Base-by-base conservation (phyloP, 1,140 invertebrate genomes). In the Anagrus nilaparvatae region DNA sequence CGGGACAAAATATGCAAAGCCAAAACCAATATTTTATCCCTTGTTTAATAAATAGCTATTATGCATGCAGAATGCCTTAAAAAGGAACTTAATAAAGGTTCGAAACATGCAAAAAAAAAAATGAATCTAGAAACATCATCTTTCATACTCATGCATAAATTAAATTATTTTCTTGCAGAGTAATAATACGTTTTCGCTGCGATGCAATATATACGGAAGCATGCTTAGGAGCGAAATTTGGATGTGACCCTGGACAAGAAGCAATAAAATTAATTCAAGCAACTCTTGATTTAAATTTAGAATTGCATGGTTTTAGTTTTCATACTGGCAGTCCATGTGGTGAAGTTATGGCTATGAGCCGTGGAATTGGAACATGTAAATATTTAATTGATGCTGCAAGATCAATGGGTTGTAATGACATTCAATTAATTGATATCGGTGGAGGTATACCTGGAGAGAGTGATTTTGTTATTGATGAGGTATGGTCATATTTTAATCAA, bases 221-320 rank as follows among this genome's bases (percentile, higher is more conserved):
- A 57, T 79, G 79, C 48, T 72, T 98, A 8, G 89, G 93, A 28
- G 76, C 84, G 55, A 98, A 98, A 70, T 98, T 94, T 69, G 95
- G 95, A 8, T 93, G 86, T 61, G 81, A 92, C 58, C 77, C 83
- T 9, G 68, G 78, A 27, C 67, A 72, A 0, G 85, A 94, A 58
- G 89, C 82, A 9, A 74, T 79, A 0, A 62, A 74, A 2, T 69
- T 98, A 17, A 76, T 98, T 20, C 69, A 79, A 40, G 60, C 80
- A 17, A 93, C 91, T 1, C 76, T 75, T 41, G 67, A 76, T 14
- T 64, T 87, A 7, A 76, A 69, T 13, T 59, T 92, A 3, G 72
- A 80, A 53, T 79, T 97, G 33, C 73, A 90, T 46, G 94, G 94
- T 16, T 80, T 87, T 6, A 82, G 84, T 46, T 93, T 93, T 65